phyloP scores from a whole-genome alignment of 2,113 vertebrate species.

The Cacatua alba region DNA sequence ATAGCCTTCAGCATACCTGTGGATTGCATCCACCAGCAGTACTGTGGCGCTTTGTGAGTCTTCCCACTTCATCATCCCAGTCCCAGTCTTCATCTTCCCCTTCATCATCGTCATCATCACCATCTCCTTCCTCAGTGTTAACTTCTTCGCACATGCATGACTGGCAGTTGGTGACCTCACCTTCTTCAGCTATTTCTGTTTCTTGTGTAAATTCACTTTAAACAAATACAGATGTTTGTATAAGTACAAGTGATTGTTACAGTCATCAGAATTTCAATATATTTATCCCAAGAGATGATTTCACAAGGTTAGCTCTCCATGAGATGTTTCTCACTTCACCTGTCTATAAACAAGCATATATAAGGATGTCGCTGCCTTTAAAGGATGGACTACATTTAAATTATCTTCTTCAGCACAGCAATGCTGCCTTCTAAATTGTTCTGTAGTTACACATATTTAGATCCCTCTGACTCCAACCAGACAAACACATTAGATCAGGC shows the following conservation, averaged over 20 bases:
- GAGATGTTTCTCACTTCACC: not conserved
- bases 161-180: not conserved
- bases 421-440: not conserved
- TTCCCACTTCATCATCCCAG: constrained; percentile 77
- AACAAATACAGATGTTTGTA: not conserved
- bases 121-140: constrained; percentile 40
- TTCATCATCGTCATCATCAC: constrained; percentile 8
- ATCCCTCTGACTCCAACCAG: not conserved
- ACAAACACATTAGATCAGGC: not conserved
- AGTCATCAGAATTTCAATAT: not conserved
- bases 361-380: not conserved
- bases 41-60: constrained; percentile 70
- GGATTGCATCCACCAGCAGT: constrained; percentile 70
- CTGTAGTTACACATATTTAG: not conserved
- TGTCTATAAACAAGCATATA: not conserved
- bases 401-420: not conserved
- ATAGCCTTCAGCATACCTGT: constrained; percentile 72
- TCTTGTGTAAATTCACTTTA: constrained; percentile 56
- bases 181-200: not conserved
- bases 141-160: not conserved
- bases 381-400: not conserved
- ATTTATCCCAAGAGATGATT: not conserved
- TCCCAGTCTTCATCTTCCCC: constrained; percentile 78
- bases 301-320: not conserved
- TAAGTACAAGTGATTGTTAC: not conserved